These are phyloP conservation scores for Typhlichthys subterraneus DNA, from an alignment of 2,797 vertebrate genomes.

Conservation along the genomic window DNA sequence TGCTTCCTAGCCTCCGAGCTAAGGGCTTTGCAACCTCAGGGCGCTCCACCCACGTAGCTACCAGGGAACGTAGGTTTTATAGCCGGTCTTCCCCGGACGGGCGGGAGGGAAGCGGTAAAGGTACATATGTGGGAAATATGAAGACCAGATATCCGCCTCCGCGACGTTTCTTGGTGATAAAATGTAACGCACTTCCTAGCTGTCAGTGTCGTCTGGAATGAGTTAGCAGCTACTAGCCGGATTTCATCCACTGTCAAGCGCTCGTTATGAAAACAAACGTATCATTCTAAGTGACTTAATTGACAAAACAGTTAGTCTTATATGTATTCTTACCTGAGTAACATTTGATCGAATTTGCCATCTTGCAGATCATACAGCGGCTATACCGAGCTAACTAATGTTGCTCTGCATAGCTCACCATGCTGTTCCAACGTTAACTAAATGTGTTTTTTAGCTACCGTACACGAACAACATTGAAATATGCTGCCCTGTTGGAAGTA, in stretches of 20 bases:
- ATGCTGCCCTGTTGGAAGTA: neutral
- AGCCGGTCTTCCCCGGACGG: slow-evolving; percentile 18
- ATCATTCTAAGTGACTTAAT: neutral
- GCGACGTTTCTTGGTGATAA: neutral
- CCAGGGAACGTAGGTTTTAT: neutral
- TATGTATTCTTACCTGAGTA: neutral
- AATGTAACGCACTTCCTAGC: slow-evolving; percentile 46
- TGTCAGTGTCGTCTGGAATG: slow-evolving; percentile 73
- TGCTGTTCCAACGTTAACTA: slow-evolving; percentile 13
- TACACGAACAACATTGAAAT: neutral
- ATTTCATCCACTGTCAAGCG: slow-evolving; percentile 27
- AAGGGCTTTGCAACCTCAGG: slow-evolving; percentile 48
- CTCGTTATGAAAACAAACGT: slow-evolving; percentile 1
- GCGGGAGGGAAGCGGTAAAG: slow-evolving; percentile 31
- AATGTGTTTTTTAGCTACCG: neutral
- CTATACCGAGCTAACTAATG: slow-evolving; percentile 8
- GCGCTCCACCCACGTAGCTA: slow-evolving; percentile 47
- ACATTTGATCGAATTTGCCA: too few species aligned
- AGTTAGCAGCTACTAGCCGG: slow-evolving; percentile 68
- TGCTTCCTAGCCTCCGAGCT: slow-evolving; percentile 59
- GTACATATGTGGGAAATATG: neutral
- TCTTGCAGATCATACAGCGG: too few species aligned
- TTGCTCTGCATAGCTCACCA: slow-evolving; percentile 13
- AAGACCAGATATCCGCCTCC: neutral
- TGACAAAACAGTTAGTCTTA: neutral